Evolutionary conservation across 2,797 vertebrate genomes (phyloP).

Genomic region (Etheostoma perlongum): DNA sequence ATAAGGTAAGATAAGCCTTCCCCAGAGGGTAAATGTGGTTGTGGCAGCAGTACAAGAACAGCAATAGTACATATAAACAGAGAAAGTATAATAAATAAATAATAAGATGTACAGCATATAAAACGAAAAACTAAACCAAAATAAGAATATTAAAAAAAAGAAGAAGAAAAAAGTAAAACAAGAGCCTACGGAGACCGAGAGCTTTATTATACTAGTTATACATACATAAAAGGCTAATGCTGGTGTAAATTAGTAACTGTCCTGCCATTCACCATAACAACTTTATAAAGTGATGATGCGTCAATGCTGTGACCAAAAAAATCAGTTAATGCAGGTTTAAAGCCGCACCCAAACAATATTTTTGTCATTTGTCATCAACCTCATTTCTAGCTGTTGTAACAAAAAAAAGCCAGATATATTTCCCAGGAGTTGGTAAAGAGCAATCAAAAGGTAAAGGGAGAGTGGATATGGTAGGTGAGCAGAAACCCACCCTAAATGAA

Average conservation of each 20-base stretch:
- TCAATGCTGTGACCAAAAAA: neutral
- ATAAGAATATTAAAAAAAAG: no score
- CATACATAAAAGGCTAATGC: neutral
- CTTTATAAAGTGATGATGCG: neutral
- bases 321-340: neutral
- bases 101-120: no score
- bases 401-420: neutral
- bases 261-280: neutral
- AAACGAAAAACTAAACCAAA: no score
- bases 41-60: no score
- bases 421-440: neutral
- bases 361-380: neutral
- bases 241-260: neutral
- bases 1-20: no score
- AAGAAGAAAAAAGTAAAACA: no score
- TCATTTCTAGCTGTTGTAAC: conserved; percentile 17
- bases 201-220: no score
- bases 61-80: no score
- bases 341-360: neutral
- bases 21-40: no score
- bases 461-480: conserved; percentile 9
- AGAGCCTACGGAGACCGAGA: no score
- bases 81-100: no score
- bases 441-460: neutral
- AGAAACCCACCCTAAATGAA: conserved; percentile 9